Evolutionary conservation across 2,888 invertebrate species (phyloP).

Genomic region (Pecten maximus): DNA sequence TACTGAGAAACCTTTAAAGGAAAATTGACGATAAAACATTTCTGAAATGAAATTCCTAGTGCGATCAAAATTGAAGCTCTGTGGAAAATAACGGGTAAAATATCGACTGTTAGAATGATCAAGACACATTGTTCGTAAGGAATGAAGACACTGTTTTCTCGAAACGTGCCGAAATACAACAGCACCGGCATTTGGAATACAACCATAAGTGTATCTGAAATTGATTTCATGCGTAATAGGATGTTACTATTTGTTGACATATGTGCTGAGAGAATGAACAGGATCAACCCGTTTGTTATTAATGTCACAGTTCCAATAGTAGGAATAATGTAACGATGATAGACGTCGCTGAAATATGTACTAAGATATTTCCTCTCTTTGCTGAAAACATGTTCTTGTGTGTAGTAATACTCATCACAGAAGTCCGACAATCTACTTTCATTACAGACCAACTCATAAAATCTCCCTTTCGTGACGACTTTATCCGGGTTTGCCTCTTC

Average conservation of each 20-base stretch:
- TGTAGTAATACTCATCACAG: neutral
- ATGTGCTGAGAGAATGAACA: neutral
- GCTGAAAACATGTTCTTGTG: neutral
- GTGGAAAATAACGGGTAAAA: neutral
- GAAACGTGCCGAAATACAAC: neutral
- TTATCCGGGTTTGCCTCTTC: too few relatives aligned
- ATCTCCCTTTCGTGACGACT: too few relatives aligned
- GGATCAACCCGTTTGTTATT: neutral
- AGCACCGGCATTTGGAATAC: neutral
- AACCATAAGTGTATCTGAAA: neutral
- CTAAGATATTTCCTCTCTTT: neutral
- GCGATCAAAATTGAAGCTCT: neutral
- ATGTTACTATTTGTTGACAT: neutral
- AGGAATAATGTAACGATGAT: neutral
- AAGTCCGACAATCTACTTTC: neutral
- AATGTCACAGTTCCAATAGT: neutral
- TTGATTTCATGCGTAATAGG: neutral
- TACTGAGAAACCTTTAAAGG: neutral
- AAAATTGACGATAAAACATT: neutral
- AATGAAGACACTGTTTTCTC: neutral
- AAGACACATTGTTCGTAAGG: neutral
- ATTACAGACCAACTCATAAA: too few relatives aligned
- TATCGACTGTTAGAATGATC: neutral
- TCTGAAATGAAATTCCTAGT: neutral
- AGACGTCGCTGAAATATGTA: neutral